A percentile compares a stretch with the other conserved stretches of the same genome.
Conservation (phyloP, 2,888 invertebrate species). For the Athripsodes cinereus region DNA sequence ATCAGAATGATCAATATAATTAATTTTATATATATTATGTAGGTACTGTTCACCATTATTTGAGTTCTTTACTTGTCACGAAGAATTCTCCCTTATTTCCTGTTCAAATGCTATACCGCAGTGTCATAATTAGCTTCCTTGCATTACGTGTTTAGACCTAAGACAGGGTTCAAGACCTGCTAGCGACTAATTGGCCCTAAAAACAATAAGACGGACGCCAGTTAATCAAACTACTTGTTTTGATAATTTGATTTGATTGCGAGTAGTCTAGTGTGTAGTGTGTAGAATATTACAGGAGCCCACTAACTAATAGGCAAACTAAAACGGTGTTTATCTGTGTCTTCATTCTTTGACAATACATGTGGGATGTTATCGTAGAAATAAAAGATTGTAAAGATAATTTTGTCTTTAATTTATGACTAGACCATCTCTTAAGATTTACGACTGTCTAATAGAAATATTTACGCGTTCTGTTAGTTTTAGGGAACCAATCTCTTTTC, state of each 20-base stretch:
- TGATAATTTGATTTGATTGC: neutral
- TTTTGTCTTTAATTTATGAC: too few species aligned
- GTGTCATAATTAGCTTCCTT: slow-evolving; percentile 4
- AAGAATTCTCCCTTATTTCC: slow-evolving; percentile 18
- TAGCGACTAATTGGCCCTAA: slow-evolving; percentile 11
- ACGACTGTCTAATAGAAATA: too few species aligned
- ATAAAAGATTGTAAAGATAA: too few species aligned
- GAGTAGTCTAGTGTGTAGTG: too few species aligned
- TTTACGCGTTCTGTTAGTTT: too few species aligned
- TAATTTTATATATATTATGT: neutral
- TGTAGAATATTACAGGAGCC: too few species aligned
- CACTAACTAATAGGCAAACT: too few species aligned
- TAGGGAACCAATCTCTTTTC: too few species aligned
- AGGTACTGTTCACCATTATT: neutral
- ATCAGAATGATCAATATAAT: slow-evolving; percentile 15
- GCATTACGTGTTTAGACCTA: neutral
- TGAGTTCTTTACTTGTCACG: slow-evolving; percentile 14
- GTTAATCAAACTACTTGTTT: neutral
- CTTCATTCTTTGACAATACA: too few species aligned
- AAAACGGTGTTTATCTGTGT: too few species aligned
- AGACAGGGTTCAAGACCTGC: neutral
- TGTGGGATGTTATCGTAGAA: too few species aligned
- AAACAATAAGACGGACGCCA: slow-evolving; percentile 8
- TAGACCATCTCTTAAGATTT: too few species aligned
- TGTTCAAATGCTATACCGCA: slow-evolving; percentile 5